These are phyloP conservation scores for Ricordea florida DNA, from an alignment of 92 coral and sea anemone genomes.

Conservation along the genomic window DNA sequence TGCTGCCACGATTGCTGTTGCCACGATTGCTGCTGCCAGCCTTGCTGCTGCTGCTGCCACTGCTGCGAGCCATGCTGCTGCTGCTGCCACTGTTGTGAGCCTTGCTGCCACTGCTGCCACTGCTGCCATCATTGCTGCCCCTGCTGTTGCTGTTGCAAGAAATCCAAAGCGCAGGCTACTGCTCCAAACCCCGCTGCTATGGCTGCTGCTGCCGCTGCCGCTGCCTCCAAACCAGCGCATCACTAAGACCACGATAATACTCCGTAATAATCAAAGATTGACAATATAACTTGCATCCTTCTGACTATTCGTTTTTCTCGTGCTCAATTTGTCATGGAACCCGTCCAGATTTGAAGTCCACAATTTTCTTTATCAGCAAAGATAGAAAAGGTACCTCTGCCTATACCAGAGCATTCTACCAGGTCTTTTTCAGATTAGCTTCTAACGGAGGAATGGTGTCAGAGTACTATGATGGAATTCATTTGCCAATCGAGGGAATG, in stretches of 20 bases:
- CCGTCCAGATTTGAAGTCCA: too few species aligned
- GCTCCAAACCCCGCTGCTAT: conserved; percentile 49
- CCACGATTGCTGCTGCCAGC: conserved; percentile 44
- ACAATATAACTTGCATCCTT: too few species aligned
- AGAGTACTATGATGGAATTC: too few species aligned
- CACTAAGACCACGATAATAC: background rate
- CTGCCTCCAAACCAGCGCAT: conserved; percentile 37
- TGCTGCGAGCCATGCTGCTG: conserved; percentile 72
- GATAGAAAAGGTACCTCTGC: too few species aligned
- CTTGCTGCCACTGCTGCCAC: conserved; percentile 56
- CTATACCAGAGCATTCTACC: too few species aligned
- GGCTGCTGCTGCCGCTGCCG: conserved; percentile 52
- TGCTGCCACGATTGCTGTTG: conserved; percentile 67
- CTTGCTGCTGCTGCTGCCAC: conserved; percentile 65
- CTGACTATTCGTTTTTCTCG: too few species aligned
- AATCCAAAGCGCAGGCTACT: conserved; percentile 32
- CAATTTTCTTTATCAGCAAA: too few species aligned
- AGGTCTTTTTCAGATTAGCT: too few species aligned
- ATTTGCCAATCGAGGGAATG: too few species aligned
- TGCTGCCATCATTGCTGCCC: conserved; percentile 72
- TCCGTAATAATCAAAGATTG: background rate
- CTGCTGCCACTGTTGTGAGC: conserved; percentile 60
- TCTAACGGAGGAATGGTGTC: too few species aligned
- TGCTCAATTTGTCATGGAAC: too few species aligned
- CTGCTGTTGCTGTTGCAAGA: conserved; percentile 57